These are phyloP conservation scores for Ceuthmochares aereus DNA, from an alignment of 2,113 vertebrate genomes.

Conservation along the genomic window DNA sequence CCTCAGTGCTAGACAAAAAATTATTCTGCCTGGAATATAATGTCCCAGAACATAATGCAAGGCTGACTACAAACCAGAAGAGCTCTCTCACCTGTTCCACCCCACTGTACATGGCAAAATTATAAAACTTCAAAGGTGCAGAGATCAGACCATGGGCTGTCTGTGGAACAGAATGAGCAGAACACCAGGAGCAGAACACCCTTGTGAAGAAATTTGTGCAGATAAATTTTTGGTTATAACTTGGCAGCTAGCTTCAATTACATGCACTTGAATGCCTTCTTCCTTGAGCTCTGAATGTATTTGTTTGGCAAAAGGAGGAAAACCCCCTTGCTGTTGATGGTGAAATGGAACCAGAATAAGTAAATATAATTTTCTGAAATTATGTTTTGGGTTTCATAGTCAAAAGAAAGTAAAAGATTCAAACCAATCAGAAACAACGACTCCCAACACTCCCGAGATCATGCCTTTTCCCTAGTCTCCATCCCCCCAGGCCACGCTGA, in stretches of 20 bases:
- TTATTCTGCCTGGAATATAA: background rate
- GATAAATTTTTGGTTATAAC: background rate
- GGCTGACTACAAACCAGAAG: background rate
- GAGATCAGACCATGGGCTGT: background rate
- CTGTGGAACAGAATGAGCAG: background rate
- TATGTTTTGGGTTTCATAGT: background rate
- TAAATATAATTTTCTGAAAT: background rate
- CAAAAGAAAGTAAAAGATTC: background rate
- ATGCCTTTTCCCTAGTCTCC: background rate
- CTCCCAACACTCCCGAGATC: background rate
- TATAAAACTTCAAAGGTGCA: background rate
- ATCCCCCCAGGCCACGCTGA: accelerated
- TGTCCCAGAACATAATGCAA: background rate
- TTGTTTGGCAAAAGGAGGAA: background rate
- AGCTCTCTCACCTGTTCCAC: background rate
- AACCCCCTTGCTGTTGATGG: accelerated
- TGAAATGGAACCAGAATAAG: background rate
- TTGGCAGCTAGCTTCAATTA: background rate
- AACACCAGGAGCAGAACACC: background rate
- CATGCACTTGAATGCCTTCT: background rate
- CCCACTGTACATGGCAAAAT: background rate
- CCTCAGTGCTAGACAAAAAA: background rate
- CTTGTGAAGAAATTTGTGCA: background rate
- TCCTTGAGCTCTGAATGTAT: background rate
- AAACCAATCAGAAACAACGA: background rate